Base-by-base conservation (phyloP, 2,113 vertebrate species). In the Leptobrachium leishanense region DNA sequence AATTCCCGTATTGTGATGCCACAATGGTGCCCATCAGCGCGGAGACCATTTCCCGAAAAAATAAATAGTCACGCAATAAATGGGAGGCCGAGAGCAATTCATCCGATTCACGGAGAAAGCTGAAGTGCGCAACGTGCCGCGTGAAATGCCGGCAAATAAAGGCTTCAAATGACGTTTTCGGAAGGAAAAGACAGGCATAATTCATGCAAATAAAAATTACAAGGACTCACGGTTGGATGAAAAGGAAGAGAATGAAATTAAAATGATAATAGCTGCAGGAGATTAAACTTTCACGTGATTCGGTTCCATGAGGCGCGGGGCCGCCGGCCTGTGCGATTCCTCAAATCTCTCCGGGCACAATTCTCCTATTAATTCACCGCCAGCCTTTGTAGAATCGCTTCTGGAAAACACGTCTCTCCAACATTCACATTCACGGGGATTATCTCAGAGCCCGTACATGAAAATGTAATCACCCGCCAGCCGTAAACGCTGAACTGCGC, bases 181-280 rank as follows among this genome's bases (percentile, higher is more conserved):
- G 44, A n/a, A 69, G 43, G 43, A 13, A 68, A 55, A 68, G 63
- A 68, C 40, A 44, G 57, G 11, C 74, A 68, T 76, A 54, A 68
- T 31, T 68, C 46, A 76, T 76, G 64, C 74, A 76, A 68, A 76
- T 76, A 68, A 55, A 76, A 54, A 55, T 5, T 66, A 68, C 13
- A 40, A 31, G 43, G 4, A 46, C 43, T 53, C 44, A 41, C 46
- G 41, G 74, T 11, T 66, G 15, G 65, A 59, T 59, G 55, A 59
- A 59, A 59, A 12, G 68, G 15, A 69, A 68, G 40, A 76, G 41
- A 68, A 55, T 43, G 64, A 55, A 64, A 76, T 76, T 76, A 76
- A 44, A 76, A 76, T 76, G 66, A 76, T 64, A 76, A 76, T 76
- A 66, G 74, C 63, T 13, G 43, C 12, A 31, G 65, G 64, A 76